A percentile compares a stretch with the other conserved stretches of the same genome.
These are phyloP conservation scores for Trochalopteron elliotii DNA, from an alignment of 2,113 vertebrate species.

Conservation along the genomic window DNA sequence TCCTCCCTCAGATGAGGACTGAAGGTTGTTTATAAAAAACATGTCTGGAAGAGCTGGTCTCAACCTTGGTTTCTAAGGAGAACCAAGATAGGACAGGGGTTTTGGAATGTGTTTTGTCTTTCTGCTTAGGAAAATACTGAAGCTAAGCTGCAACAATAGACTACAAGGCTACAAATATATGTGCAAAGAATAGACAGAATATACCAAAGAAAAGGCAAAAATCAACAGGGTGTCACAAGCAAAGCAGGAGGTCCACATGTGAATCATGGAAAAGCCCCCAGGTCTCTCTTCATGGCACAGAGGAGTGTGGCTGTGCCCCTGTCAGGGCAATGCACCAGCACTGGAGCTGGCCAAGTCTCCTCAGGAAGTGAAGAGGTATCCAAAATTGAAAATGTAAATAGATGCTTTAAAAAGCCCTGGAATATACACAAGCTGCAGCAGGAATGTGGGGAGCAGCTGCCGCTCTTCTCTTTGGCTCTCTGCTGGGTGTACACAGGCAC, in stretches of 20 bases:
- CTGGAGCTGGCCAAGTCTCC: background rate
- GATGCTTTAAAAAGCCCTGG: slow-evolving; percentile 51
- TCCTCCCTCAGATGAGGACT: background rate
- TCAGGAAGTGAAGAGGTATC: slow-evolving; percentile 23
- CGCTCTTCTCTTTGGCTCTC: background rate
- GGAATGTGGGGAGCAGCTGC: slow-evolving; percentile 50
- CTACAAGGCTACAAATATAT: background rate
- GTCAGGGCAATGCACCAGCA: background rate
- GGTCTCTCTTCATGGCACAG: rapidly evolving
- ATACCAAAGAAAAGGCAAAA: background rate
- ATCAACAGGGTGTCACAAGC: rapidly evolving
- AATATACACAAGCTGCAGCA: slow-evolving; percentile 40
- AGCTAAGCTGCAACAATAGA: too few species aligned
- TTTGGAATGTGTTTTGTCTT: background rate
- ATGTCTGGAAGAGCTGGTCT: background rate
- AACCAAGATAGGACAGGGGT: background rate
- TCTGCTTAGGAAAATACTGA: background rate
- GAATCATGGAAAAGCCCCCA: rapidly evolving
- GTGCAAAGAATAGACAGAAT: background rate
- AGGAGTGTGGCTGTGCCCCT: background rate
- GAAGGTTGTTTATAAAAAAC: background rate
- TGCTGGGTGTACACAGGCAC: background rate
- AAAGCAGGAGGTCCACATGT: rapidly evolving
- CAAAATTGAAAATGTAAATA: slow-evolving; percentile 47
- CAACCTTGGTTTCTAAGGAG: background rate